Evolutionary conservation across 2,113 vertebrate genomes (phyloP).

Genomic region (Muscicapa adusta): DNA sequence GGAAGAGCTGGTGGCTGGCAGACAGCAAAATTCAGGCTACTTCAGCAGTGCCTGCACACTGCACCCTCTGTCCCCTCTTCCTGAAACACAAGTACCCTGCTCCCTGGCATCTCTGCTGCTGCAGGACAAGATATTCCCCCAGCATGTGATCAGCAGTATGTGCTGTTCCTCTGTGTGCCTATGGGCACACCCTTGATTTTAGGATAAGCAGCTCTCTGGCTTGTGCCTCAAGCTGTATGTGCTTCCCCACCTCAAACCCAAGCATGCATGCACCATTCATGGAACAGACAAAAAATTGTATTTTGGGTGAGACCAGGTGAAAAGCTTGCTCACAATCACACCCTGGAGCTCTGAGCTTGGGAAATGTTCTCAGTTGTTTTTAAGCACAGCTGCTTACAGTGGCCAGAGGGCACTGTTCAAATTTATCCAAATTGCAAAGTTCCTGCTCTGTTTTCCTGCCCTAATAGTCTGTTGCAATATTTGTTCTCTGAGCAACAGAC

Average conservation of each 20-base stretch:
- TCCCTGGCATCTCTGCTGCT: not conserved
- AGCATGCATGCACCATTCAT: accelerated
- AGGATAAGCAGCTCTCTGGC: not conserved
- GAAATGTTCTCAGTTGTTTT: not conserved
- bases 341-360: not conserved
- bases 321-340: not conserved
- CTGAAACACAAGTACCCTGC: accelerated
- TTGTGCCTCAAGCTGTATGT: not conserved
- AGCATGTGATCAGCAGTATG: accelerated
- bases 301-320: not conserved
- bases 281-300: not conserved
- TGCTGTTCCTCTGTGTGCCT: not conserved
- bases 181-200: not conserved
- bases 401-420: not conserved
- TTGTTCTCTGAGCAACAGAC: not conserved
- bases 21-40: accelerated
- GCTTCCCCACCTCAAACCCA: not conserved
- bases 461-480: not conserved
- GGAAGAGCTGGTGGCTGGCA: not conserved
- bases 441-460: not conserved
- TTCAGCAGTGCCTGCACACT: not conserved
- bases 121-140: not conserved
- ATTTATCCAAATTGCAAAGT: not conserved
- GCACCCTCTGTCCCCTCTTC: accelerated
- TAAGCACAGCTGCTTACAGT: not conserved